Evolutionary conservation across 2,797 vertebrate species (phyloP).

Genomic region (Antennarius maculatus): DNA sequence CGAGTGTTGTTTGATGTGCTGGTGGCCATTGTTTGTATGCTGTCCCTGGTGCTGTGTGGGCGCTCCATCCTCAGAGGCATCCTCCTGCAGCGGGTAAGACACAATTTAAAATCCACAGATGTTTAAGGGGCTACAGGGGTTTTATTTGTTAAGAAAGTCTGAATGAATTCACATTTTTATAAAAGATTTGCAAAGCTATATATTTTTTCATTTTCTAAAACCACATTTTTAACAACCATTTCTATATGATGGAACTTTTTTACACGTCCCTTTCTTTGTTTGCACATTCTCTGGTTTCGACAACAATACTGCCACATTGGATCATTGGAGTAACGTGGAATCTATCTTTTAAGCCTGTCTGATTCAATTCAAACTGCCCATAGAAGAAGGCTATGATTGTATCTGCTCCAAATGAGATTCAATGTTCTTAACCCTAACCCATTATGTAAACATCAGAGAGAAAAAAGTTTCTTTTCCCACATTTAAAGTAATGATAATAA

Average conservation of each 20-base stretch:
- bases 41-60: slow-evolving; percentile 89
- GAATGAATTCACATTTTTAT: too few species aligned
- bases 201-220: neutral
- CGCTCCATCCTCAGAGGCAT: slow-evolving; percentile 90
- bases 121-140: neutral
- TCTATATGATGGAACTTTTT: neutral
- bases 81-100: slow-evolving; percentile 85
- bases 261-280: neutral
- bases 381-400: neutral
- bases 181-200: too few species aligned
- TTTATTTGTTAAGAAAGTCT: too few species aligned
- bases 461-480: too few species aligned
- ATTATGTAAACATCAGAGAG: too few species aligned
- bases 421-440: too few species aligned
- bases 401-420: too few species aligned
- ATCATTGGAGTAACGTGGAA: neutral
- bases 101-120: neutral
- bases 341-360: neutral
- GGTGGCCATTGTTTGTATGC: slow-evolving; percentile 84
- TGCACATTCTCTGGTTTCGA: neutral
- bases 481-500: too few species aligned
- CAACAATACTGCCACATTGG: too few species aligned
- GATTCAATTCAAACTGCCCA: neutral
- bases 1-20: slow-evolving; percentile 87
- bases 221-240: neutral